These are phyloP conservation scores for Cyphomyrmex costatus DNA, from an alignment of 1,140 invertebrate species.

Conservation along the genomic window DNA sequence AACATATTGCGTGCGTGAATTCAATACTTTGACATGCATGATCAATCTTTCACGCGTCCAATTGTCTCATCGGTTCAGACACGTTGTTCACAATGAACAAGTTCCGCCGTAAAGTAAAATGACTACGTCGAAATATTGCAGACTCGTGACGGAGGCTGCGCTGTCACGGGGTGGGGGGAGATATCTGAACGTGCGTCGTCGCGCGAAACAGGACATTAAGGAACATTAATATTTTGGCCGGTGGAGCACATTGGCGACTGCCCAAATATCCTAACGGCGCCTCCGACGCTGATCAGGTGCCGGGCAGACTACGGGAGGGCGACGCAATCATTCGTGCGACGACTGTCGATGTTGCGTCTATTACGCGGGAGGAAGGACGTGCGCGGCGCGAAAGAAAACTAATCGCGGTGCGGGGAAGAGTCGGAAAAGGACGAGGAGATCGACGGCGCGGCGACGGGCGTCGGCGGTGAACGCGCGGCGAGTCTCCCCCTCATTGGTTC, in stretches of 20 bases:
- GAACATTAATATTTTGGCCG: constrained; percentile 78
- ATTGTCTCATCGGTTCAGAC: constrained; percentile 18
- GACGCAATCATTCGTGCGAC: constrained; percentile 75
- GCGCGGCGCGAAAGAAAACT: constrained; percentile 37
- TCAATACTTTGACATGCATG: background rate
- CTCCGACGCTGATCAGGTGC: constrained; percentile 64
- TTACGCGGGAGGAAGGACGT: constrained; percentile 38
- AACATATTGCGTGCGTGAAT: background rate
- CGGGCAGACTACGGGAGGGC: constrained; percentile 68
- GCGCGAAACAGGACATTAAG: constrained; percentile 59
- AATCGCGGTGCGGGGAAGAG: constrained; percentile 15
- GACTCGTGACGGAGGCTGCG: constrained; percentile 39
- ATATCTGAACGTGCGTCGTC: constrained; percentile 13
- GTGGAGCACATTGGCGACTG: constrained; percentile 68
- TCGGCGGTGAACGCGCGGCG: constrained; percentile 34
- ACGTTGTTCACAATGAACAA: background rate
- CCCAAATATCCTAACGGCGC: constrained; percentile 70
- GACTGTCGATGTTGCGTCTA: constrained; percentile 70
- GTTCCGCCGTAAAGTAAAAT: constrained; percentile 14
- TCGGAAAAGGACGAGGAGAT: constrained; percentile 56
- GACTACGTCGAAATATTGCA: constrained; percentile 38
- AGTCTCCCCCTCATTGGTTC: constrained; percentile 79
- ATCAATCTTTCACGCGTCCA: constrained; percentile 32
- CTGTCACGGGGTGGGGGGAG: background rate
- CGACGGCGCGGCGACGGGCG: constrained; percentile 11